Percentiles rank a stretch among this genome's conserved stretches.
Evolutionary conservation across 2,113 vertebrate species (phyloP).

Genomic region (Calyptomena viridis): DNA sequence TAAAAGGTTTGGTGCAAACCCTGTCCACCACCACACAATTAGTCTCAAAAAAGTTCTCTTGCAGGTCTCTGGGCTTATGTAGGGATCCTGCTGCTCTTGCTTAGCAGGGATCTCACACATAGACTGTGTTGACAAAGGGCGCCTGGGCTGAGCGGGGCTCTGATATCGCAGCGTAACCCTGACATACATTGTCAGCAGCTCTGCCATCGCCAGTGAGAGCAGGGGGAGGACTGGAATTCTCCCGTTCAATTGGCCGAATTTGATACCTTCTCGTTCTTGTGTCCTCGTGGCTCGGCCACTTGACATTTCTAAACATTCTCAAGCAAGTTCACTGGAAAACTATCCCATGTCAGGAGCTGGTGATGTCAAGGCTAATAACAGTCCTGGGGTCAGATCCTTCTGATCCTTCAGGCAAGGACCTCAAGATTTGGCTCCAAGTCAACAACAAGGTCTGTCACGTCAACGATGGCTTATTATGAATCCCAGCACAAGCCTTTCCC

Average conservation of each 20-base stretch:
- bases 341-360: constrained; percentile 61
- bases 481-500: not conserved
- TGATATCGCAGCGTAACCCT: not conserved
- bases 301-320: constrained; percentile 69
- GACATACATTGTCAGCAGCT: constrained; percentile 4
- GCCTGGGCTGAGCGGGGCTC: not conserved
- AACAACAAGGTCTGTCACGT: constrained; percentile 47
- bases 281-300: constrained; percentile 52
- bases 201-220: constrained; percentile 22
- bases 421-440: constrained; percentile 60
- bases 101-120: not conserved
- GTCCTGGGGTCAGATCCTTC: constrained; percentile 53
- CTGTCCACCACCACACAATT: not conserved
- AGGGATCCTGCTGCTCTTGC: not conserved
- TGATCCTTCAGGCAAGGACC: constrained; percentile 53
- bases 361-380: constrained; percentile 70
- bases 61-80: fast-evolving
- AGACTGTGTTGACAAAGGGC: not conserved
- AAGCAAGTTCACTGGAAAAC: constrained; percentile 68
- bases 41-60: not conserved
- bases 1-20: not conserved
- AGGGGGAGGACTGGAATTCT: constrained; percentile 61
- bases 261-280: constrained; percentile 55
- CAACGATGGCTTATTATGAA: constrained; percentile 4
- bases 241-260: constrained; percentile 60